Conservation (phyloP, 1,140 invertebrate genomes). For the Trichonephila clavata region DNA sequence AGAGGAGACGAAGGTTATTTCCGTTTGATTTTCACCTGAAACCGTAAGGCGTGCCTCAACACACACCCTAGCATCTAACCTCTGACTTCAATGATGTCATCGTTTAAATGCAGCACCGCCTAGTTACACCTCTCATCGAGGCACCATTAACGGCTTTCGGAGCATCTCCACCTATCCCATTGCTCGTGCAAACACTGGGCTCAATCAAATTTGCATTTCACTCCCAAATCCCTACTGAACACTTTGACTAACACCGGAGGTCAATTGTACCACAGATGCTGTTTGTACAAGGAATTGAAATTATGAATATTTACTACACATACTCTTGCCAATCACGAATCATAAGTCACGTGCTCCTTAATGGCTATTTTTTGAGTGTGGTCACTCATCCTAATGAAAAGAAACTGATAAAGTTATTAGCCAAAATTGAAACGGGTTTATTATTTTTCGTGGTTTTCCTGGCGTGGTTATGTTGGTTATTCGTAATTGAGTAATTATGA, state of each 20-base stretch:
- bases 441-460: no score
- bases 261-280: not conserved
- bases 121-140: conserved; percentile 41
- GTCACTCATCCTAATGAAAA: no score
- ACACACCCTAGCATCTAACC: conserved; percentile 48
- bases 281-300: not conserved
- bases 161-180: conserved; percentile 15
- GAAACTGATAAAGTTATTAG: no score
- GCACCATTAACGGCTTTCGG: conserved; percentile 7
- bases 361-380: not conserved
- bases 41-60: conserved; percentile 31
- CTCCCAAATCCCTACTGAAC: not conserved
- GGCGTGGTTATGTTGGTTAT: no score
- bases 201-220: not conserved
- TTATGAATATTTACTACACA: conserved; percentile 20
- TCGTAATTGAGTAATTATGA: no score
- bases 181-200: not conserved
- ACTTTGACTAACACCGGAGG: not conserved
- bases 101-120: conserved; percentile 41
- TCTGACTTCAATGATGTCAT: conserved; percentile 59
- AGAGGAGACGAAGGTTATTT: conserved; percentile 27
- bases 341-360: not conserved
- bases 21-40: conserved; percentile 28
- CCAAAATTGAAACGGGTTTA: no score
- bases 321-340: not conserved